Base-by-base conservation (phyloP, 2,888 invertebrate species). In the Parelbella ahira region DNA sequence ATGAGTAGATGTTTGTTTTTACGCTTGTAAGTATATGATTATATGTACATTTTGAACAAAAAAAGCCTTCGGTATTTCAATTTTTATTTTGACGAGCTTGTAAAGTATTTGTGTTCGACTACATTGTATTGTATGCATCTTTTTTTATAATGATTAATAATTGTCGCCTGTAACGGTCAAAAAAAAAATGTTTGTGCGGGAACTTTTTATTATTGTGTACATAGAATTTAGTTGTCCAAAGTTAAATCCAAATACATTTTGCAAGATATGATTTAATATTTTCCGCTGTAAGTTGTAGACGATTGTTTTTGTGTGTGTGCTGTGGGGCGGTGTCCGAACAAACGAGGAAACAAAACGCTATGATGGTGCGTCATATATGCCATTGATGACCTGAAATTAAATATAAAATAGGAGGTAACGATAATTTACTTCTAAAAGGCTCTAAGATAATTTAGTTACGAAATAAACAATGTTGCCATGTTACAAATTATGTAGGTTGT, bases 31-130 rank as follows among this genome's bases (percentile, higher is more conserved):
- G 78, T 80, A 67, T 58, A 63, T 18, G 4, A 15, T 72, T 75
- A 75, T 83, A 78, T 84, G 84, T 84, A 84, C 54, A 84, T 84
- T 86, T 80, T 84, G 84, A 77, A 71, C 60, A 77, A 67, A 70
- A 61, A 58, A 29, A 1, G n/a, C 60, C 60, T 62, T 56, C 56
- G 32, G 20, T 13, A 21, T 59, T 64, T 63, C 55, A 63, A 61
- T n/a, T n/a, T 41, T 75, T 76, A 62, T 68, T 80, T 72, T 70
- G 67, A 64, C 58, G 61, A 61, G 73, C 71, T 72, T 78, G 75
- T 79, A 75, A 68, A 73, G 60, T 60, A 64, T 74, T 77, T 66
- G 63, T 64, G 76, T 78, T 41, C 71, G 66, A 54, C n/a, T n/a
- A n/a, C n/a, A n/a, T n/a, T n/a, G n/a, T n/a, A n/a, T n/a, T n/a